Evolutionary conservation across 2,888 invertebrate genomes (phyloP).

Genomic region (Lathronympha strigana): DNA sequence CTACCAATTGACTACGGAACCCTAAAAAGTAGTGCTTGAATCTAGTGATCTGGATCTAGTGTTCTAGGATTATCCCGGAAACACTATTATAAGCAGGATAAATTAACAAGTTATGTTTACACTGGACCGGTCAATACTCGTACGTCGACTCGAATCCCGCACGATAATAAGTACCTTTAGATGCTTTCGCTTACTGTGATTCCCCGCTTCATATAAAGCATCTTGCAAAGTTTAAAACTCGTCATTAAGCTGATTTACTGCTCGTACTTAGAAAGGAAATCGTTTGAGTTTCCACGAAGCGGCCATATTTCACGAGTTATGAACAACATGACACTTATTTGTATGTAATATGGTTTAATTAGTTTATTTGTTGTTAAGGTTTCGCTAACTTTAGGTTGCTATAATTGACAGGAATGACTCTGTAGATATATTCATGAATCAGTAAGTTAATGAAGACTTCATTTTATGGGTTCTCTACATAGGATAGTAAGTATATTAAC

Average conservation of each 20-base stretch:
- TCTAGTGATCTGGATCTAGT: no score
- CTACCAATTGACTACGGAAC: no score
- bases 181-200: no score
- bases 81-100: no score
- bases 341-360: constrained; percentile 29
- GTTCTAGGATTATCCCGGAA: no score
- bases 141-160: no score
- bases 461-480: no score
- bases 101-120: no score
- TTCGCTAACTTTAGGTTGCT: constrained; percentile 4
- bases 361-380: neutral
- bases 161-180: no score
- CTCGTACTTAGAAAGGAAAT: constrained; percentile 37
- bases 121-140: no score
- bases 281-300: constrained; percentile 38
- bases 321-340: constrained; percentile 35
- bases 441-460: neutral
- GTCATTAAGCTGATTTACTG: constrained; percentile 38
- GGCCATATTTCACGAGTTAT: constrained; percentile 35
- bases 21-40: no score
- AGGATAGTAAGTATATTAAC: no score
- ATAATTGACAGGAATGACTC: neutral
- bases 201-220: neutral
- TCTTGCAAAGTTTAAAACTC: constrained; percentile 28
- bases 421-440: neutral